Evolutionary conservation across 2,888 invertebrate genomes (phyloP).

Genomic region (Microchrysa polita): DNA sequence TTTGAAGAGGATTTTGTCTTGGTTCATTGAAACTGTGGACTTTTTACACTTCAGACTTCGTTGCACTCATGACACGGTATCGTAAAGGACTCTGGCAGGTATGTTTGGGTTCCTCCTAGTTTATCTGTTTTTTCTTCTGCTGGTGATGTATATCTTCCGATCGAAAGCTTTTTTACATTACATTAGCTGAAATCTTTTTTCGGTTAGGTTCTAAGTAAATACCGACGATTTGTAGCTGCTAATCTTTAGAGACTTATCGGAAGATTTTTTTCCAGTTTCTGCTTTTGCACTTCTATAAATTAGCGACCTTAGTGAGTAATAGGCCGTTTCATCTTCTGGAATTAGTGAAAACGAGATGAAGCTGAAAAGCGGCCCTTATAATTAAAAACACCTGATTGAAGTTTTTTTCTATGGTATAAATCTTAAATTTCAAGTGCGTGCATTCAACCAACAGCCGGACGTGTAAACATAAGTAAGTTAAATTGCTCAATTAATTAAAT

Average conservation of each 20-base stretch:
- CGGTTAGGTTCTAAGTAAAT: neutral
- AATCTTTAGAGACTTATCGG: too few species aligned
- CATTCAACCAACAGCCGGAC: neutral
- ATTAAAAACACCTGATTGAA: too few species aligned
- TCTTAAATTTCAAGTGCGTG: slow-evolving; percentile 6
- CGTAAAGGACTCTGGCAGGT: neutral
- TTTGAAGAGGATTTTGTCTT: slow-evolving; percentile 6
- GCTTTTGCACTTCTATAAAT: too few species aligned
- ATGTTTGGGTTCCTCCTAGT: neutral
- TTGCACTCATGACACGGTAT: neutral
- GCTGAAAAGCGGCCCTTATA: too few species aligned
- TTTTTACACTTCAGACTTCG: neutral
- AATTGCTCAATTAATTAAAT: slow-evolving; percentile 54
- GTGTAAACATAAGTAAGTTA: slow-evolving; percentile 52
- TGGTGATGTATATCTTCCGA: neutral
- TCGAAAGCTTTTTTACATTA: slow-evolving; percentile 1
- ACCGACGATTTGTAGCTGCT: too few species aligned
- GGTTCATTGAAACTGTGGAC: neutral
- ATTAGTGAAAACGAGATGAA: too few species aligned
- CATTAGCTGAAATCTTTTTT: slow-evolving; percentile 1
- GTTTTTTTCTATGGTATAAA: too few species aligned
- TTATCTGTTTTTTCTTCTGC: neutral
- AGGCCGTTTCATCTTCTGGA: too few species aligned
- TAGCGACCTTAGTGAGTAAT: too few species aligned
- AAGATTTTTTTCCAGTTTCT: too few species aligned